Conservation (phyloP, 2,888 invertebrate species). For the Atrina japonica region DNA sequence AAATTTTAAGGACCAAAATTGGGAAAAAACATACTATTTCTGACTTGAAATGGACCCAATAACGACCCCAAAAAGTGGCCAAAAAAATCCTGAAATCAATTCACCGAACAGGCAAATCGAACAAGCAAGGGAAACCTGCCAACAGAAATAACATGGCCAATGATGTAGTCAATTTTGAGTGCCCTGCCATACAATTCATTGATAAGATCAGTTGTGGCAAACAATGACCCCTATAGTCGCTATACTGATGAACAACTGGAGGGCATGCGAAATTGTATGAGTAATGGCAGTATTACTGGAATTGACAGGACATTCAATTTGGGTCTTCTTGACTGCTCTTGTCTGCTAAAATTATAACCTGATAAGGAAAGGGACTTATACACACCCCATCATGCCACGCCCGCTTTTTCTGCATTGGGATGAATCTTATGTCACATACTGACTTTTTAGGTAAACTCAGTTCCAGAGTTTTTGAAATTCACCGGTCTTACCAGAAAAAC, state of each 20-base stretch:
- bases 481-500: too few species aligned
- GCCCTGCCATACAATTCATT: background rate
- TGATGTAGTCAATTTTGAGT: slow-evolving; percentile 18
- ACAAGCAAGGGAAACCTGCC: too few species aligned
- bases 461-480: too few species aligned
- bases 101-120: too few species aligned
- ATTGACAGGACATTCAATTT: slow-evolving; percentile 33
- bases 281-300: slow-evolving; percentile 17
- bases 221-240: slow-evolving; percentile 20
- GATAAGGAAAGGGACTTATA: slow-evolving; percentile 7
- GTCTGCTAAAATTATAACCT: slow-evolving; percentile 21
- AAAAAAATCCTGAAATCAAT: too few species aligned
- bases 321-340: slow-evolving; percentile 20
- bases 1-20: too few species aligned
- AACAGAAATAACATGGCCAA: slow-evolving; percentile 8
- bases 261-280: slow-evolving; percentile 12
- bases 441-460: slow-evolving; percentile 6
- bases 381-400: slow-evolving; percentile 28
- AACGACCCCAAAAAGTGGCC: too few species aligned
- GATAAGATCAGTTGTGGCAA: slow-evolving; percentile 10
- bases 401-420: slow-evolving; percentile 34
- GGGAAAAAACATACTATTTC: too few species aligned
- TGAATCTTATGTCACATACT: slow-evolving; percentile 6
- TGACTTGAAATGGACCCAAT: too few species aligned
- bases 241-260: slow-evolving; percentile 31